phyloP scores from a whole-genome alignment of 2,113 vertebrate genomes.

The Hippocampus comes region DNA sequence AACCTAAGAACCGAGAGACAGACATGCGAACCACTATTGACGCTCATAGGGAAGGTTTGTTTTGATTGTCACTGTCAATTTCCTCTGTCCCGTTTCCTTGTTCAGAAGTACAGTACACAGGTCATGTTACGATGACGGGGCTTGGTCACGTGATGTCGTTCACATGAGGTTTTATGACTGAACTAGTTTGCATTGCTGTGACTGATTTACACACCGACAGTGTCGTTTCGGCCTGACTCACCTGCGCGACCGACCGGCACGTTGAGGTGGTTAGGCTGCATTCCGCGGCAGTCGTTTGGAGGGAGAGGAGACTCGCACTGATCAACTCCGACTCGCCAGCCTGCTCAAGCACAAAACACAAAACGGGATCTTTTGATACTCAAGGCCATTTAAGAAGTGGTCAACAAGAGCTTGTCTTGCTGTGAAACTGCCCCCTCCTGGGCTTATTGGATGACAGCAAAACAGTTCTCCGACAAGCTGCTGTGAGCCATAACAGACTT shows the following conservation, averaged over 20 bases:
- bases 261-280: slow-evolving; percentile 39
- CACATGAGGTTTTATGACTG: slow-evolving; percentile 6
- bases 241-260: slow-evolving; percentile 16
- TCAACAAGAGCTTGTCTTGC: not conserved
- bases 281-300: slow-evolving; percentile 34
- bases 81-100: slow-evolving; percentile 6
- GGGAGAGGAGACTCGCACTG: not conserved
- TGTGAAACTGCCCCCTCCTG: not conserved
- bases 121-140: slow-evolving; percentile 1
- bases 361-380: not conserved
- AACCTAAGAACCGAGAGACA: no score
- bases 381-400: slow-evolving; percentile 8
- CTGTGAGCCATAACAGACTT: not conserved
- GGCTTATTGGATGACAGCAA: slow-evolving; percentile 13
- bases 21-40: not conserved
- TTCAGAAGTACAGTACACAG: not conserved
- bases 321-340: not conserved
- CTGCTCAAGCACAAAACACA: not conserved
- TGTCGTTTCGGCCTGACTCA: slow-evolving; percentile 20
- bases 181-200: slow-evolving; percentile 20
- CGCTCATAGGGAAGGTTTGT: not conserved
- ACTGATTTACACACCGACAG: slow-evolving; percentile 31
- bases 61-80: slow-evolving; percentile 10
- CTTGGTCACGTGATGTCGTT: not conserved
- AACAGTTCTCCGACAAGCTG: slow-evolving; percentile 1